Conservation (phyloP, 2,888 invertebrate genomes). For the Proisotoma minuta region DNA sequence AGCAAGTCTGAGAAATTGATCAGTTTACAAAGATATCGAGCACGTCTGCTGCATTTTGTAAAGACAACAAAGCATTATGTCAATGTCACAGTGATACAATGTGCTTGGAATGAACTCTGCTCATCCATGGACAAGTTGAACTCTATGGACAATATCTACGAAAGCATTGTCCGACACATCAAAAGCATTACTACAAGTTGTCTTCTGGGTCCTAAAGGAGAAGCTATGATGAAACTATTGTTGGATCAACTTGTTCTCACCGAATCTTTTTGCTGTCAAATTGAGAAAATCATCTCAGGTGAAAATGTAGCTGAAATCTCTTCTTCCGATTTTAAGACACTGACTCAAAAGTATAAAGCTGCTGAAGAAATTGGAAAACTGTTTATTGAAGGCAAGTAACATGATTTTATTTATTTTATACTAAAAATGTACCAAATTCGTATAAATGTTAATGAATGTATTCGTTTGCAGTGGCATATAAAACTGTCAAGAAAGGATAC, state of each 20-base stretch:
- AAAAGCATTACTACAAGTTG: conserved; percentile 72
- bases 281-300: conserved; percentile 20
- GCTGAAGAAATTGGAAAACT: conserved; percentile 42
- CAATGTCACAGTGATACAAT: conserved; percentile 68
- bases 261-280: conserved; percentile 39
- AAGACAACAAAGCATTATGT: conserved; percentile 71
- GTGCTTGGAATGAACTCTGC: conserved; percentile 70
- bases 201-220: conserved; percentile 65
- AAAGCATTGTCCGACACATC: conserved; percentile 67
- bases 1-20: conserved; percentile 63
- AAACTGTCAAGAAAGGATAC: conserved; percentile 33
- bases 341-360: conserved; percentile 34
- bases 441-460: neutral
- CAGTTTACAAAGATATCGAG: conserved; percentile 65
- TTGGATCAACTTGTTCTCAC: conserved; percentile 48
- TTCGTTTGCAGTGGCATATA: conserved; percentile 33
- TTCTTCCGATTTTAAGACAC: conserved; percentile 22
- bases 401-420: neutral
- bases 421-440: neutral
- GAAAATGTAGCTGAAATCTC: conserved; percentile 25
- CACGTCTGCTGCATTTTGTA: conserved; percentile 71
- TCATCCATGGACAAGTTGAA: conserved; percentile 62
- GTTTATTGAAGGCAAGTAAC: conserved; percentile 34
- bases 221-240: conserved; percentile 64
- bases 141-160: conserved; percentile 68